These are phyloP conservation scores for Halcyon chelicuti DNA, from an alignment of 2,797 vertebrate genomes.

Conservation along the genomic window DNA sequence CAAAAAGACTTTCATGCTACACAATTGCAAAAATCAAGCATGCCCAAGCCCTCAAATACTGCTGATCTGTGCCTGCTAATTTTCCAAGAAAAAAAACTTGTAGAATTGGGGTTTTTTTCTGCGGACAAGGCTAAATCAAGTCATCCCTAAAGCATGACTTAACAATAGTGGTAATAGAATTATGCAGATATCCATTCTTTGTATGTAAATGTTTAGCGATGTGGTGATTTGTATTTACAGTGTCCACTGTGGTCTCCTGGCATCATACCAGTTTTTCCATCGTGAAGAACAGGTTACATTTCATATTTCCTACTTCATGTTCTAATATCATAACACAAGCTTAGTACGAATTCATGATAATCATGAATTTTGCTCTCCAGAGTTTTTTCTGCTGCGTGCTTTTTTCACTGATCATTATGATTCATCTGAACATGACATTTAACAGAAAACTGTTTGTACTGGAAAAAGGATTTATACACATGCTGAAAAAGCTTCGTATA, in stretches of 20 bases:
- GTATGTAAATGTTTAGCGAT: background rate
- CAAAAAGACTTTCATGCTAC: background rate
- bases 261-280: background rate
- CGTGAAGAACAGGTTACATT: background rate
- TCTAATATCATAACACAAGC: slow-evolving; percentile 12
- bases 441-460: slow-evolving; percentile 23
- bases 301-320: background rate
- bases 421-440: slow-evolving; percentile 53
- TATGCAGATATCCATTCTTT: background rate
- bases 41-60: background rate
- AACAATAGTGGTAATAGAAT: background rate
- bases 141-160: background rate
- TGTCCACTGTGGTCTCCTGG: background rate
- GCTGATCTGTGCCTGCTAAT: background rate
- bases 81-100: background rate
- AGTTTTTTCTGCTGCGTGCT: background rate
- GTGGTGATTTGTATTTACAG: background rate
- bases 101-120: background rate
- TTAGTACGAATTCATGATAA: background rate
- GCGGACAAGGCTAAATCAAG: background rate
- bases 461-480: slow-evolving; percentile 1
- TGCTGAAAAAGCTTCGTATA: background rate
- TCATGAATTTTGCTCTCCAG: slow-evolving; percentile 23
- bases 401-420: slow-evolving; percentile 21
- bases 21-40: background rate